Conservation (phyloP, 2,888 invertebrate species). For the Latheticus oryzae region DNA sequence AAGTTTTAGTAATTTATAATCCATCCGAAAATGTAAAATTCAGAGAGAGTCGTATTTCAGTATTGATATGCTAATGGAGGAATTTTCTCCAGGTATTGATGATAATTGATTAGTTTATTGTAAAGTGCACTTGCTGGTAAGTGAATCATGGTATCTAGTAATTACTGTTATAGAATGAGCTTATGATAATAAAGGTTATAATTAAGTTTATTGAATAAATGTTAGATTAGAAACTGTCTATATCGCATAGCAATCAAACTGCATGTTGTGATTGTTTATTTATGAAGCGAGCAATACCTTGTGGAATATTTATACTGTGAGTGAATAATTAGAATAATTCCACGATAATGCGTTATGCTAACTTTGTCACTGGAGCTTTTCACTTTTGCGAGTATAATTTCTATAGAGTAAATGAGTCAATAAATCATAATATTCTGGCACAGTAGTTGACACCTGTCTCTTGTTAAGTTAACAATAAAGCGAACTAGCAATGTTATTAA, state of each 20-base stretch:
- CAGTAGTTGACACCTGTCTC: constrained; percentile 45
- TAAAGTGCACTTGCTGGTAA: constrained; percentile 4
- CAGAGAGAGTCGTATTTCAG: too few relatives aligned
- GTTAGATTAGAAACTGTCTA: too few relatives aligned
- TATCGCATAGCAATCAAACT: too few relatives aligned
- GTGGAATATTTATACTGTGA: too few relatives aligned
- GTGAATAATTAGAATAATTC: constrained; percentile 6
- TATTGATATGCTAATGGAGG: too few relatives aligned
- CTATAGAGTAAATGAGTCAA: constrained; percentile 37
- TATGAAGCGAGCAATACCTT: background rate
- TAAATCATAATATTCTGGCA: constrained; percentile 44
- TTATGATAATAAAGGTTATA: constrained; percentile 15
- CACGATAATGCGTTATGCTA: constrained; percentile 8
- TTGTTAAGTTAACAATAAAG: constrained; percentile 44
- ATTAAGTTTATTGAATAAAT: constrained; percentile 4
- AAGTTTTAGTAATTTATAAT: too few relatives aligned
- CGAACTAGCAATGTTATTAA: constrained; percentile 42
- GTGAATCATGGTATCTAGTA: constrained; percentile 26
- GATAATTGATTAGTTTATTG: too few relatives aligned
- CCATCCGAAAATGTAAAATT: too few relatives aligned
- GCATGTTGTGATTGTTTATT: too few relatives aligned
- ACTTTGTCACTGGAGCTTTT: constrained; percentile 7
- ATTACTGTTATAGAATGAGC: constrained; percentile 18
- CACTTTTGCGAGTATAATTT: constrained; percentile 23
- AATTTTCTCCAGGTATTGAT: too few relatives aligned